Evolutionary conservation across 2,888 invertebrate species (phyloP).

Genomic region (Heliconius ismenius): DNA sequence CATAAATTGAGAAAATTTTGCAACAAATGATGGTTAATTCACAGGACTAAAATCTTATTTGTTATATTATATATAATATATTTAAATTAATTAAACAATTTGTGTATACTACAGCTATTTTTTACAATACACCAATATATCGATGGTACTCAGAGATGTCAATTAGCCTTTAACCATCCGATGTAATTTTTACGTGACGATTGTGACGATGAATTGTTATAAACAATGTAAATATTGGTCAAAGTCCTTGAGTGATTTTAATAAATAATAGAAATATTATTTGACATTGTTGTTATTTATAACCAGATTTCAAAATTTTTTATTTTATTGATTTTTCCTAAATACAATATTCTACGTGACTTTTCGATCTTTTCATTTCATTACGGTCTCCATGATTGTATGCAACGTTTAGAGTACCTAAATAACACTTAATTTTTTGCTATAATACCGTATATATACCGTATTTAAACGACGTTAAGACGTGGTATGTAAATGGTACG

Average conservation of each 20-base stretch:
- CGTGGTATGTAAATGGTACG: constrained; percentile 40
- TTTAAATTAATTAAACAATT: background rate
- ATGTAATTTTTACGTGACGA: background rate
- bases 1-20: background rate
- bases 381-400: background rate
- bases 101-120: background rate
- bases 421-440: background rate
- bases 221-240: background rate
- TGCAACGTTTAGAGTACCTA: background rate
- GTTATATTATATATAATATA: background rate
- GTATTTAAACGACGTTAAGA: constrained; percentile 39
- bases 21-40: background rate
- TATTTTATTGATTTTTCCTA: background rate
- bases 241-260: background rate
- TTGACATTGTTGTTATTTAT: background rate
- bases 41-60: background rate
- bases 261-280: background rate
- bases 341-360: background rate
- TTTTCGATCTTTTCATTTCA: background rate
- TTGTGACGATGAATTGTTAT: background rate
- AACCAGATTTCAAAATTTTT: no score
- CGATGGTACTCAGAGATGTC: background rate
- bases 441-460: background rate
- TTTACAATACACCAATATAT: no score
- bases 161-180: background rate